Conservation (phyloP, 2,113 vertebrate genomes). For the Plectropomus leopardus region DNA sequence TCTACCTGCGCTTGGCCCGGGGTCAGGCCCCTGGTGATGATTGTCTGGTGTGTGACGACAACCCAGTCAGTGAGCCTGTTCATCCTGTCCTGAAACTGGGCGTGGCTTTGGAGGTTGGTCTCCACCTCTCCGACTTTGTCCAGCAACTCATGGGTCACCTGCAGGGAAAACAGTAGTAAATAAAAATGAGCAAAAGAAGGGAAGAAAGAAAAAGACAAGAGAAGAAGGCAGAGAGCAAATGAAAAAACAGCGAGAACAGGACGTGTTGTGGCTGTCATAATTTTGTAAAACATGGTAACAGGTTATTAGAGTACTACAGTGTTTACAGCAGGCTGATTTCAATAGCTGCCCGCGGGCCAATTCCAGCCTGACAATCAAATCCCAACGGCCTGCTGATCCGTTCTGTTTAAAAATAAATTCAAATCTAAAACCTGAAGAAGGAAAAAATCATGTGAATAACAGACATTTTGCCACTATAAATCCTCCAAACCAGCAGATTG, state of each 20-base stretch:
- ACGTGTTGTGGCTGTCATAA: background rate
- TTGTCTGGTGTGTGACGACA: constrained; percentile 77
- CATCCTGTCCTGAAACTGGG: constrained; percentile 84
- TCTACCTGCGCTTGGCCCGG: constrained; percentile 80
- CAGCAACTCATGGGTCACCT: constrained; percentile 89
- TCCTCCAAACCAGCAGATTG: no score
- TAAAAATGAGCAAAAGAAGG: background rate
- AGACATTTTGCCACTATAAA: no score
- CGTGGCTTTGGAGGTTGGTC: constrained; percentile 79
- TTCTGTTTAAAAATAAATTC: no score
- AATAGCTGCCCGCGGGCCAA: no score
- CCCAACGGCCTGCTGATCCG: no score
- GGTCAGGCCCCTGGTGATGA: constrained; percentile 72
- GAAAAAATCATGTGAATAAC: no score
- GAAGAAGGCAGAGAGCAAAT: background rate
- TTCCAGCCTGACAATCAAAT: no score
- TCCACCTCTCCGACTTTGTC: constrained; percentile 87
- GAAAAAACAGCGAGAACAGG: background rate
- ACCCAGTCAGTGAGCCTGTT: constrained; percentile 83
- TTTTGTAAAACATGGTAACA: background rate
- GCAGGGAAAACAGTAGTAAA: background rate
- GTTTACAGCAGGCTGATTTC: background rate
- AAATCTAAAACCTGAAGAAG: no score
- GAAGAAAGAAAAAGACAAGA: no score
- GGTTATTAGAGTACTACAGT: background rate